Base-by-base conservation (phyloP, 2,113 vertebrate genomes). In the Nestor notabilis region DNA sequence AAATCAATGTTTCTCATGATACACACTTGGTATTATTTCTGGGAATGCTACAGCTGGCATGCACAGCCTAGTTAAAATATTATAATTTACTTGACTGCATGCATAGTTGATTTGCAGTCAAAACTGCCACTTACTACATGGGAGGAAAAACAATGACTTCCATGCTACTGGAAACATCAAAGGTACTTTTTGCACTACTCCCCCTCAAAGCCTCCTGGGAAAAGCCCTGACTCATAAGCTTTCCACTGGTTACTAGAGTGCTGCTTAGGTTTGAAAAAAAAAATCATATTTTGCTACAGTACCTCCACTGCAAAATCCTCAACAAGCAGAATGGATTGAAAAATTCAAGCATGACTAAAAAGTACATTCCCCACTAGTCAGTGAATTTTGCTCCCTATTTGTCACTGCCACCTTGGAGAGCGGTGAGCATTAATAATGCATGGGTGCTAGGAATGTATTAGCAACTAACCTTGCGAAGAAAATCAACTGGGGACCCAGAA, bases 351-450 rank as follows among this genome's bases (percentile, higher is more conserved):
- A 99, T 99, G 99, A 99, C 99, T 99, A 99, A 99, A 99, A 99
- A 99, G 98, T 99, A 98, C 99, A 99, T 99, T 99, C 99, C 98
- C 98, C 98, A 99, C 98, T 98, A 99, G 99, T 99, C 99, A 99
- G 99, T 99, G 98, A 98, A 98, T 99, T 99, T 97, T 98, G 98
- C 98, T 99, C 99, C 98, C 99, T 99, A 99, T 99, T 99, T 99
- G 99, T 99, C 99, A 99, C 99, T 99, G 99, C 99, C 99, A 99
- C 99, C 99, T 99, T 99, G 98, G 98, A 99, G 98, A 99, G 98
- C 95, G 71, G 98, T 97, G 97, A 98, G 98, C 99, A 99, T 99
- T 99, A 99, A 99, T 99, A 99, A 99, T 99, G 99, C 99, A 99
- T 99, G 98, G 99, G 97, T 98, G 98, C 98, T 97, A 98, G 98